A percentile compares a stretch with the other conserved stretches of the same genome.
Evolutionary conservation across 2,113 vertebrate genomes (phyloP).

Genomic region (Tachycineta bicolor): DNA sequence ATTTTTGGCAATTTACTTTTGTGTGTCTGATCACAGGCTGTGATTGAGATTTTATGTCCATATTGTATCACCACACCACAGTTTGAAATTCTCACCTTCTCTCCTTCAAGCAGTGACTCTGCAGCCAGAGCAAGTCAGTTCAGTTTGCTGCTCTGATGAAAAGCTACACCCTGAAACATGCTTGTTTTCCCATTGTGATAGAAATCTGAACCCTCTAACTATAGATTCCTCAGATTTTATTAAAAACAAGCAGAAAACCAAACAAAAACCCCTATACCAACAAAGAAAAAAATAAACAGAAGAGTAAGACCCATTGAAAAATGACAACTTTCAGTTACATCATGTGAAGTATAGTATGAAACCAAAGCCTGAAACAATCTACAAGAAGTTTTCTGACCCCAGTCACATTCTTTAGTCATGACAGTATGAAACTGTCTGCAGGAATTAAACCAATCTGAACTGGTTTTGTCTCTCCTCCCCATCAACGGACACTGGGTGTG

Average conservation of each 20-base stretch:
- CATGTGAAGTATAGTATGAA: neutral
- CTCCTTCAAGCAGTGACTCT: neutral
- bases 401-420: constrained; percentile 11
- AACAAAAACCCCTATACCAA: neutral
- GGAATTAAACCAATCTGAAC: constrained; percentile 36
- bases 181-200: neutral
- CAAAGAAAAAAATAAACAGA: neutral
- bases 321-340: neutral
- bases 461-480: neutral
- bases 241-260: neutral
- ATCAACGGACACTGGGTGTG: neutral
- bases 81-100: neutral
- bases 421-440: neutral
- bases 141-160: neutral
- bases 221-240: neutral
- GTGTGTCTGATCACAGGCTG: neutral
- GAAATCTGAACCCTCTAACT: neutral
- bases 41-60: neutral
- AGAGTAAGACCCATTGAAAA: neutral
- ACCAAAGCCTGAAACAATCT: neutral
- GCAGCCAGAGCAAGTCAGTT: neutral
- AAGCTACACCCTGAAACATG: neutral
- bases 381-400: neutral
- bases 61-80: neutral
- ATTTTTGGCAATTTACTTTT: neutral